phyloP scores from a whole-genome alignment of 2,113 vertebrate genomes.

The Strigops habroptila region DNA sequence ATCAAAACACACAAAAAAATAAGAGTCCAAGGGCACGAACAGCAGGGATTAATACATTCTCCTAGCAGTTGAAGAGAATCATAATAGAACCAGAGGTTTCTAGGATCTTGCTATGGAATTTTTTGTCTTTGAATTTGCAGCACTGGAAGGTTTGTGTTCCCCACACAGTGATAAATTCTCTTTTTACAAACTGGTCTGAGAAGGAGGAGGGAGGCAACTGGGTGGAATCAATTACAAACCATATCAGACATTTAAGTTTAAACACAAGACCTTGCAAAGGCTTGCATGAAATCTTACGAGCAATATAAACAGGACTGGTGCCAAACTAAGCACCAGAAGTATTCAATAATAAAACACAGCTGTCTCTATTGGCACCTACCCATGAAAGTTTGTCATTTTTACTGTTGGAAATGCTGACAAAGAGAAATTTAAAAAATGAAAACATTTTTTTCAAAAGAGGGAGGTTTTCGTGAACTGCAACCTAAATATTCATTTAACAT shows the following conservation, averaged over 20 bases:
- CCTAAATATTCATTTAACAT: slow-evolving; percentile 69
- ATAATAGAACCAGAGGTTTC: not conserved
- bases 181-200: slow-evolving; percentile 48
- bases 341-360: slow-evolving; percentile 80
- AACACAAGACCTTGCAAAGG: slow-evolving; percentile 66
- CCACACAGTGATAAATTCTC: slow-evolving; percentile 31
- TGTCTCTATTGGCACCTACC: slow-evolving; percentile 69
- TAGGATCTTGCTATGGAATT: not conserved
- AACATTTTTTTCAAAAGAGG: slow-evolving; percentile 64
- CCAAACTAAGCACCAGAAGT: slow-evolving; percentile 76
- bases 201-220: slow-evolving; percentile 41
- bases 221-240: slow-evolving; percentile 72
- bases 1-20: not conserved
- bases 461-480: slow-evolving; percentile 63
- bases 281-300: slow-evolving; percentile 71
- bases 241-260: slow-evolving; percentile 66
- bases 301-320: slow-evolving; percentile 71
- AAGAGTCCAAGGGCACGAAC: not conserved
- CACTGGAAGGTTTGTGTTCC: not conserved
- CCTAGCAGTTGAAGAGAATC: not conserved
- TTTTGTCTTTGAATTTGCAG: slow-evolving; percentile 30
- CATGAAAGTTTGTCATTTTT: slow-evolving; percentile 70
- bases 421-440: slow-evolving; percentile 70
- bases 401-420: slow-evolving; percentile 76
- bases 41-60: slow-evolving; percentile 2